Conservation (phyloP, 2,113 vertebrate species). For the Colaptes auratus region DNA sequence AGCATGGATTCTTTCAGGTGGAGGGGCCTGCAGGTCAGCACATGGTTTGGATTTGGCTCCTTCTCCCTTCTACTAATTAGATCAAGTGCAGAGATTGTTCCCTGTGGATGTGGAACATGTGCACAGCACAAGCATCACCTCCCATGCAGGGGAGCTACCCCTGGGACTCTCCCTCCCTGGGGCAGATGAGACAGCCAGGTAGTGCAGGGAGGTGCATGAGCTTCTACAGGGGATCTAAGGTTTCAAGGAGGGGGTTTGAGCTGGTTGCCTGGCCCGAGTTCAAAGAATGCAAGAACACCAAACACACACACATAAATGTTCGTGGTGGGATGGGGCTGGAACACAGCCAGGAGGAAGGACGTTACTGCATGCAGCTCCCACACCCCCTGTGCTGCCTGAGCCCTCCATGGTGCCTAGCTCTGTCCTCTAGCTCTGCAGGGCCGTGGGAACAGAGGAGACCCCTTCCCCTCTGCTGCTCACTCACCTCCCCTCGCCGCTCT, state of each 20-base stretch:
- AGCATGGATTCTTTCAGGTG: background rate
- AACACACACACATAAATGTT: background rate
- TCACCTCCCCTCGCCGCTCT: background rate
- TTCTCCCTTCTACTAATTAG: constrained; percentile 28
- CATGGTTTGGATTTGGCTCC: constrained; percentile 62
- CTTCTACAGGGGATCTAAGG: background rate
- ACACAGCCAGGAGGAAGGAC: background rate
- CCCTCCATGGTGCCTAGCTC: fast-evolving
- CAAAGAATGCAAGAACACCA: constrained; percentile 27
- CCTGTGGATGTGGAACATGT: background rate
- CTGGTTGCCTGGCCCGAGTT: background rate
- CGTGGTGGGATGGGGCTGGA: constrained; percentile 41
- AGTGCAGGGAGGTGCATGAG: background rate
- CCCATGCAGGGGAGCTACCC: background rate
- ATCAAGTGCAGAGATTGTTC: background rate
- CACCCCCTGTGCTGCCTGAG: background rate
- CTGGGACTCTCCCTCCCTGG: background rate
- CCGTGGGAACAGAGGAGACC: background rate
- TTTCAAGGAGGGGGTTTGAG: background rate
- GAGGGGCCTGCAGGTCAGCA: constrained; percentile 58
- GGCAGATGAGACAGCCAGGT: background rate
- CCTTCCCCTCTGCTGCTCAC: background rate
- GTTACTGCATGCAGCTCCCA: background rate
- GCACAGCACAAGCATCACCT: constrained; percentile 15
- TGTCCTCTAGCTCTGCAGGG: fast-evolving